Conservation (phyloP, 2,888 invertebrate species). For the Gari tellinella region DNA sequence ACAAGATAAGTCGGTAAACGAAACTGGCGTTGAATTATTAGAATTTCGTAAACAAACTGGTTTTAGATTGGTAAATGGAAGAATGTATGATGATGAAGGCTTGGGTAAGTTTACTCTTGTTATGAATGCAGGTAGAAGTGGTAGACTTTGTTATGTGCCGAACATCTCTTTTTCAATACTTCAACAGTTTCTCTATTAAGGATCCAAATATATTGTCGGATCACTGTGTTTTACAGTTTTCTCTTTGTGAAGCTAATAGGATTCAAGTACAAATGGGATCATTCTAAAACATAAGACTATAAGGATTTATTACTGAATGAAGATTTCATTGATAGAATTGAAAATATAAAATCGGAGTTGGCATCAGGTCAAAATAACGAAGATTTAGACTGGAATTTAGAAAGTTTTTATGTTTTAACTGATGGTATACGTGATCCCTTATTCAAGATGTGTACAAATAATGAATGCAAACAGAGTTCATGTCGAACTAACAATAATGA, state of each 20-base stretch:
- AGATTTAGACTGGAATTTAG: constrained; percentile 1
- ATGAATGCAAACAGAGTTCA: background rate
- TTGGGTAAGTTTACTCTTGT: constrained; percentile 2
- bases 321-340: background rate
- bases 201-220: constrained; percentile 21
- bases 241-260: background rate
- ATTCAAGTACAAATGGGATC: too few species aligned
- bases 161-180: background rate
- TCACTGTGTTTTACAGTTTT: constrained; percentile 10
- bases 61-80: constrained; percentile 3
- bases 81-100: background rate
- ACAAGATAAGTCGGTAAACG: background rate
- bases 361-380: background rate
- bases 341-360: background rate
- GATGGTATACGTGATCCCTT: constrained; percentile 2
- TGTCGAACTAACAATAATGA: background rate
- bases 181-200: background rate
- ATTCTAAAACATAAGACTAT: too few species aligned
- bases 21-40: constrained; percentile 2
- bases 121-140: background rate
- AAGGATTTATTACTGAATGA: background rate
- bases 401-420: background rate
- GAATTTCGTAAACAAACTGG: constrained; percentile 12
- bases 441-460: background rate
- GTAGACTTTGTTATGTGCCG: constrained; percentile 2